Base-by-base conservation (phyloP, 1,140 invertebrate species). In the Sminthurides bifidus region DNA sequence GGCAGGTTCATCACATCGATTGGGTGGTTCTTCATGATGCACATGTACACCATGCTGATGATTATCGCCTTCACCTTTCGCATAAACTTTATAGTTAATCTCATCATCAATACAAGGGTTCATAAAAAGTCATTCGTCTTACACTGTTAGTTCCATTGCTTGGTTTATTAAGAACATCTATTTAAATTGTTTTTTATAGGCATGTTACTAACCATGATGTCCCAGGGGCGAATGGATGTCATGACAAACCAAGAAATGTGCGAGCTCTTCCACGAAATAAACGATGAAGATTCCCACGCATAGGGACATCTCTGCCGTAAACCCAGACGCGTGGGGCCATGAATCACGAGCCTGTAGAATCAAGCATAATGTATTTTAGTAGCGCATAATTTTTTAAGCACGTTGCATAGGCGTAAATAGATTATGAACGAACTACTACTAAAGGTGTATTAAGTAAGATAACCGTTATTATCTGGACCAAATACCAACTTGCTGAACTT, bases 201-300 rank as follows among this genome's bases (percentile, higher is more conserved):
- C 4, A 52, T 4, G n/a, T 40, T 10, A 26, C 35, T 46, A 53
- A 65, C 59, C 48, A 38, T 24, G 35, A 44, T 65, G 63, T 15
- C 46, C 53, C 8, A 65, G 43, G n/a, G 63, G 54, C 10, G 63
- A 58, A 50, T 65, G 60, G 19, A 63, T 27, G 43, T 64, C 58
- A 58, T 66, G 62, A 55, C 62, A 62, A 23, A 64, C 60, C n/a
- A 62, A 31, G 43, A 57, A 62, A 58, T 66, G 62, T 70, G 68
- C 33, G 40, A 63, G 15, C 52, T 88, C 86, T 66, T 90, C 87
- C 10, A 87, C 71, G 15, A 86, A 70, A 65, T 88, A 88, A 0
- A 90, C 77, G 0, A 85, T 59, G 52, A 89, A 86, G 68, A 89
- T 89, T 1, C 87, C 87, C 15, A 73, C 68, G 60, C 83, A 85